These are phyloP conservation scores for Cladopsammia gracilis DNA, from an alignment of 64 coral and sea anemone species.

Conservation along the genomic window DNA sequence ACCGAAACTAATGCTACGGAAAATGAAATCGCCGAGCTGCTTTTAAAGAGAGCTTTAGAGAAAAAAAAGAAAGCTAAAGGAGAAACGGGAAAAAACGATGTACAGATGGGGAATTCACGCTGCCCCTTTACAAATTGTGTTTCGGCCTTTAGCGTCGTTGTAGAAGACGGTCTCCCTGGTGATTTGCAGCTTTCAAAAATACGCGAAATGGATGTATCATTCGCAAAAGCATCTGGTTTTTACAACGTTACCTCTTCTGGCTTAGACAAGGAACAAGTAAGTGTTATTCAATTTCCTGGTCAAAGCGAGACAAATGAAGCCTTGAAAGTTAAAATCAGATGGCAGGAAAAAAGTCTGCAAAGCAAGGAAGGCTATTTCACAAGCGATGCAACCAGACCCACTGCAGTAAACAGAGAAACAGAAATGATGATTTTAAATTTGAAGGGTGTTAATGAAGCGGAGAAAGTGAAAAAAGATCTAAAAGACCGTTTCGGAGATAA, in stretches of 20 bases:
- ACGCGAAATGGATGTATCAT: slow-evolving; percentile 35
- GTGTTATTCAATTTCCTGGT: slow-evolving; percentile 81
- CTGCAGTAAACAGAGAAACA: slow-evolving; percentile 56
- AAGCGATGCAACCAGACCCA: slow-evolving; percentile 61
- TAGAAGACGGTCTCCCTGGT: slow-evolving; percentile 67
- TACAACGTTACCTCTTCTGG: slow-evolving; percentile 64
- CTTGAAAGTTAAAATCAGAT: slow-evolving; percentile 65
- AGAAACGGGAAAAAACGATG: slow-evolving; percentile 6
- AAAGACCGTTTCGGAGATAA: slow-evolving; percentile 62
- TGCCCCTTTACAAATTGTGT: slow-evolving; percentile 95
- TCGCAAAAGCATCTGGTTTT: slow-evolving; percentile 38
- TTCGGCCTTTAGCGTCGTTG: slow-evolving; percentile 48
- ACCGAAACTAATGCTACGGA: slow-evolving; percentile 38
- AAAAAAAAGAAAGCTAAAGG: slow-evolving; percentile 28
- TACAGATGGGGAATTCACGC: background rate
- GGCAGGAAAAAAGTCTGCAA: slow-evolving; percentile 60
- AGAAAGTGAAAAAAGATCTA: slow-evolving; percentile 69
- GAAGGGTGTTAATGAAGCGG: slow-evolving; percentile 69
- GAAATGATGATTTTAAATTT: slow-evolving; percentile 79
- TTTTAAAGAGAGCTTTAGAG: slow-evolving; percentile 24
- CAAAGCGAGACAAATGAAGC: slow-evolving; percentile 58
- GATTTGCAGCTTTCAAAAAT: slow-evolving; percentile 54
- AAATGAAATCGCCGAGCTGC: background rate
- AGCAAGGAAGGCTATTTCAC: slow-evolving; percentile 80
- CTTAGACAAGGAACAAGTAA: slow-evolving; percentile 62